A percentile compares a stretch with the other conserved stretches of the same genome.
Conservation (phyloP, 2,888 invertebrate genomes). For the Pseudococcus longispinus region DNA sequence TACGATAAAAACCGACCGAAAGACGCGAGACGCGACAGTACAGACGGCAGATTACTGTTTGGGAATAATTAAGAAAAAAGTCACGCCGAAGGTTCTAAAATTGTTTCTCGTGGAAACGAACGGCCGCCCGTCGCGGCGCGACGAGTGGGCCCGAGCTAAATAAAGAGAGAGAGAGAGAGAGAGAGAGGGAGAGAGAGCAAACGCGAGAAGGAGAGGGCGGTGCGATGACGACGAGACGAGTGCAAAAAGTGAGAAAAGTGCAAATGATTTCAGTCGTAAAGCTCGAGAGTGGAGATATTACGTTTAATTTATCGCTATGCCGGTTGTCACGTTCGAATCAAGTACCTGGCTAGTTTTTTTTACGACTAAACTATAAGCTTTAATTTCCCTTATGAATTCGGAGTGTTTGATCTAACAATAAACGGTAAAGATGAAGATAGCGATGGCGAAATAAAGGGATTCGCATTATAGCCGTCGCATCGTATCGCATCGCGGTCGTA, state of each 20-base stretch:
- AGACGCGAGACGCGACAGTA: not conserved
- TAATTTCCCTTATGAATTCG: not conserved
- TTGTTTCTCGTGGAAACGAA: not conserved
- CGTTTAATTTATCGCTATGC: not conserved
- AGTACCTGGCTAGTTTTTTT: not conserved
- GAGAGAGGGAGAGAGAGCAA: not conserved
- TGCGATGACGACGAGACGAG: not conserved
- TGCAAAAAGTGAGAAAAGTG: not conserved
- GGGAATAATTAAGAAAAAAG: not conserved
- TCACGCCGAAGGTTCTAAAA: not conserved
- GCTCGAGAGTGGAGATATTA: not conserved
- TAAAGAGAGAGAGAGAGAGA: not conserved
- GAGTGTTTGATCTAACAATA: not conserved
- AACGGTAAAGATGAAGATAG: not conserved
- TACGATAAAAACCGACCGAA: not conserved
- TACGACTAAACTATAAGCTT: slow-evolving; percentile 3
- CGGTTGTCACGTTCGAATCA: not conserved
- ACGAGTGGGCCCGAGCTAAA: too few species aligned
- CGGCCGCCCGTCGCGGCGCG: not conserved
- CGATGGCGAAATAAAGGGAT: not conserved
- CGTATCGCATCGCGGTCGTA: too few species aligned
- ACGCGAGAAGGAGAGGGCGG: not conserved
- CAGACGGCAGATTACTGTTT: not conserved
- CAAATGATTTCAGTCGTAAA: slow-evolving; percentile 5
- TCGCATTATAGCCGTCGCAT: too few species aligned